phyloP scores from a whole-genome alignment of 2,113 vertebrate species.

The Cyprinodon tularosa region DNA sequence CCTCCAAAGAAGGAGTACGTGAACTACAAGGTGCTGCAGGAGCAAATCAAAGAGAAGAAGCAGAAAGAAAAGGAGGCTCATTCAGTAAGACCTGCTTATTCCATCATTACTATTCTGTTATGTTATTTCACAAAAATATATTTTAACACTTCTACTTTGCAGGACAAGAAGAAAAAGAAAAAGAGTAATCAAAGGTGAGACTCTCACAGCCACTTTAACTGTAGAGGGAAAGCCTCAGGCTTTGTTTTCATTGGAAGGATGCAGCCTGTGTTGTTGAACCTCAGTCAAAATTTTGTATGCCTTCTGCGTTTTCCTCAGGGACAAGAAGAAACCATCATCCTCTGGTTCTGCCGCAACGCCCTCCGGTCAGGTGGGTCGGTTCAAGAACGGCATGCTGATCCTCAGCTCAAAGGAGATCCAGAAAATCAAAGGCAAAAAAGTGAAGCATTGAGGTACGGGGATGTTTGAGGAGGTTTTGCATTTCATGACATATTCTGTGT shows the following conservation, averaged over 20 bases:
- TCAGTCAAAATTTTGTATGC: neutral
- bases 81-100: slow-evolving; percentile 73
- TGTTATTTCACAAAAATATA: neutral
- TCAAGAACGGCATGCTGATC: slow-evolving; percentile 91
- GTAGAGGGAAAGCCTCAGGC: neutral
- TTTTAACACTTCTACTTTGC: neutral
- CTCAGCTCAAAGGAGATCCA: slow-evolving; percentile 88
- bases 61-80: slow-evolving; percentile 71
- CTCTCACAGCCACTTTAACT: neutral
- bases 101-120: neutral
- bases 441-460: slow-evolving; percentile 27
- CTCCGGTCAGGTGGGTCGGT: slow-evolving; percentile 89
- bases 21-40: slow-evolving; percentile 90
- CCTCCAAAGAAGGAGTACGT: slow-evolving; percentile 86
- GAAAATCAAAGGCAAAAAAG: slow-evolving; percentile 86
- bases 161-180: slow-evolving; percentile 83
- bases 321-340: slow-evolving; percentile 79
- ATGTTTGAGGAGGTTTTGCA: neutral
- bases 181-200: slow-evolving; percentile 80
- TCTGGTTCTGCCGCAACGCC: slow-evolving; percentile 77
- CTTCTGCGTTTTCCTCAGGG: slow-evolving; percentile 63
- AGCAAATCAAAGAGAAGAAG: slow-evolving; percentile 86
- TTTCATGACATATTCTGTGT: too few species aligned
- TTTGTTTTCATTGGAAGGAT: neutral
- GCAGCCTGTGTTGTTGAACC: neutral